Evolutionary conservation across 2,797 vertebrate genomes (phyloP).

Genomic region (Poeciliopsis gracilis): DNA sequence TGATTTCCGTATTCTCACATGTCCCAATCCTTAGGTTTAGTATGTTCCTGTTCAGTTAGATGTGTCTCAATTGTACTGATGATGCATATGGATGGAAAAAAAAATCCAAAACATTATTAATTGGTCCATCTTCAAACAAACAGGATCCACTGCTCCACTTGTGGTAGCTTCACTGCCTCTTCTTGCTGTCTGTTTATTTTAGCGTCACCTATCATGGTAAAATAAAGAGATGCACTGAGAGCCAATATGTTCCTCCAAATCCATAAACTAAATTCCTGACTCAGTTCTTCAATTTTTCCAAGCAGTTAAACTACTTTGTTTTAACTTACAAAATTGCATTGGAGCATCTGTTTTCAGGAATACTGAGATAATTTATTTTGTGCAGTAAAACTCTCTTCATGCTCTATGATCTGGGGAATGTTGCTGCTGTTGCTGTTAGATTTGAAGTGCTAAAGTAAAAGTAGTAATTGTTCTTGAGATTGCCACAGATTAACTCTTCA

Average conservation of each 20-base stretch:
- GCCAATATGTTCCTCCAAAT: not conserved
- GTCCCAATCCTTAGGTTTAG: not conserved
- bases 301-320: not conserved
- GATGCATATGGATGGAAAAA: not conserved
- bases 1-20: not conserved
- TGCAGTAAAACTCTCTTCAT: not conserved
- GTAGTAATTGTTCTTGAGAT: not conserved
- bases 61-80: not conserved
- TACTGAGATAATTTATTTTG: not conserved
- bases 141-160: not conserved
- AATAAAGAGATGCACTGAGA: not conserved
- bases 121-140: not conserved
- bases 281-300: not conserved
- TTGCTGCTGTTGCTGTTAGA: not conserved
- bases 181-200: not conserved
- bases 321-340: not conserved
- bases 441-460: not conserved
- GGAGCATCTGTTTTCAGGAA: not conserved
- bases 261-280: not conserved
- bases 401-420: not conserved
- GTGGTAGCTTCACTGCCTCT: not conserved
- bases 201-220: not conserved
- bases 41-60: not conserved
- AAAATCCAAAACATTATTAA: not conserved
- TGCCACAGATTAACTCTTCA: not conserved